These are phyloP conservation scores for Drepanosiphum platanoidis DNA, from an alignment of 2,888 invertebrate genomes.

Conservation along the genomic window DNA sequence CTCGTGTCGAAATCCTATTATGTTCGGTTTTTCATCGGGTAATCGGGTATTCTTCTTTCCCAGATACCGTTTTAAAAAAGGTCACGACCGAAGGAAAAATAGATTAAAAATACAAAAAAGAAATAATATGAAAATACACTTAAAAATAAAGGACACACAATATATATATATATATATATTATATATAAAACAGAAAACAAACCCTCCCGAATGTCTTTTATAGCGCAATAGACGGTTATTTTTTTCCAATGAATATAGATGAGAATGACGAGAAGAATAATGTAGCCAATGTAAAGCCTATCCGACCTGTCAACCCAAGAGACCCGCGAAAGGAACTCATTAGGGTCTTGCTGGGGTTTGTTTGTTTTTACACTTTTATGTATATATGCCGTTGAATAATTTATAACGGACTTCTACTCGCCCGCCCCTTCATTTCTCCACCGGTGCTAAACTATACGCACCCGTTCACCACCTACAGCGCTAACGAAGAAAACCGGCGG, in stretches of 20 bases:
- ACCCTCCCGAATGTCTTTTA: not conserved
- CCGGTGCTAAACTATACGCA: not conserved
- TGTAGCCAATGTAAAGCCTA: slow-evolving; percentile 7
- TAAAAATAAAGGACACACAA: not conserved
- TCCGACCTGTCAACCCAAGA: slow-evolving; percentile 36
- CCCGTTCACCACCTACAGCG: not conserved
- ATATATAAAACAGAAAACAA: not conserved
- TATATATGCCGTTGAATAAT: slow-evolving; percentile 41
- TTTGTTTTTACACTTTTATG: slow-evolving; percentile 43
- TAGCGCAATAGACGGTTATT: slow-evolving; percentile 4
- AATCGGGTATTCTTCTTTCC: not conserved
- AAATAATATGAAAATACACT: too few species aligned
- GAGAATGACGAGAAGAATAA: slow-evolving; percentile 26
- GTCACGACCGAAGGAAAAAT: not conserved
- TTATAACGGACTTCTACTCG: slow-evolving; percentile 22
- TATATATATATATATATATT: slow-evolving; percentile 1
- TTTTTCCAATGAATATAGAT: slow-evolving; percentile 46
- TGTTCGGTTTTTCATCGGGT: not conserved
- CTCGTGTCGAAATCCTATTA: not conserved
- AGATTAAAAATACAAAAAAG: slow-evolving; percentile 25
- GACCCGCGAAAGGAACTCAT: slow-evolving; percentile 42
- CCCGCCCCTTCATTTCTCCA: not conserved
- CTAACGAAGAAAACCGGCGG: slow-evolving; percentile 24
- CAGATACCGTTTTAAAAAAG: not conserved
- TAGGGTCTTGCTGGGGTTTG: slow-evolving; percentile 32